Evolutionary conservation across 1,140 invertebrate species (phyloP).

Genomic region (Apis dorsata): DNA sequence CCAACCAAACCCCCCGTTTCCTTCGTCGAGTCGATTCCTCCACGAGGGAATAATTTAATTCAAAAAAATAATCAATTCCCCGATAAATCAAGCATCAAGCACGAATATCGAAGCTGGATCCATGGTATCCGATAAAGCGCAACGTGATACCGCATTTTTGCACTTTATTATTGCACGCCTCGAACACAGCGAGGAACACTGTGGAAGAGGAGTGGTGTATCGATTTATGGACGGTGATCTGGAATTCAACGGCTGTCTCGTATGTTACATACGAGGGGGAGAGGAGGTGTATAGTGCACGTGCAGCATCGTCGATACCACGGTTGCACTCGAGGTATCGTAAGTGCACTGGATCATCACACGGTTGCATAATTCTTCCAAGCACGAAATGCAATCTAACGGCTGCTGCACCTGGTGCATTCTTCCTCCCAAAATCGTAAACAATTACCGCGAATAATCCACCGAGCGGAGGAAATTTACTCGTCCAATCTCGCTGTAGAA

Average conservation of each 20-base stretch:
- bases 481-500: too few species aligned
- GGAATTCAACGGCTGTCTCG: constrained; percentile 39
- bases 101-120: neutral
- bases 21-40: neutral
- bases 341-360: constrained; percentile 56
- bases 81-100: too few species aligned
- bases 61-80: constrained; percentile 5
- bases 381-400: constrained; percentile 25
- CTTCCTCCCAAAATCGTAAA: constrained; percentile 31
- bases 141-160: constrained; percentile 11
- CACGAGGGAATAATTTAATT: neutral
- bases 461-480: too few species aligned
- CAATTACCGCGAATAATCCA: constrained; percentile 3
- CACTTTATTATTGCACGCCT: constrained; percentile 18
- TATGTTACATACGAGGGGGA: neutral
- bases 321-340: constrained; percentile 37
- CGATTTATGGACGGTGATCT: constrained; percentile 56
- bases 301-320: constrained; percentile 47
- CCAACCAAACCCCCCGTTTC: neutral
- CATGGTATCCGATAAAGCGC: constrained; percentile 1
- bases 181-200: neutral
- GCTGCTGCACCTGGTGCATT: constrained; percentile 13
- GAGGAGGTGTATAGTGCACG: constrained; percentile 20
- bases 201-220: constrained; percentile 3
- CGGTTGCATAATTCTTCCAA: constrained; percentile 52